Evolutionary conservation across 2,888 invertebrate species (phyloP).

Genomic region (Rapana venosa): DNA sequence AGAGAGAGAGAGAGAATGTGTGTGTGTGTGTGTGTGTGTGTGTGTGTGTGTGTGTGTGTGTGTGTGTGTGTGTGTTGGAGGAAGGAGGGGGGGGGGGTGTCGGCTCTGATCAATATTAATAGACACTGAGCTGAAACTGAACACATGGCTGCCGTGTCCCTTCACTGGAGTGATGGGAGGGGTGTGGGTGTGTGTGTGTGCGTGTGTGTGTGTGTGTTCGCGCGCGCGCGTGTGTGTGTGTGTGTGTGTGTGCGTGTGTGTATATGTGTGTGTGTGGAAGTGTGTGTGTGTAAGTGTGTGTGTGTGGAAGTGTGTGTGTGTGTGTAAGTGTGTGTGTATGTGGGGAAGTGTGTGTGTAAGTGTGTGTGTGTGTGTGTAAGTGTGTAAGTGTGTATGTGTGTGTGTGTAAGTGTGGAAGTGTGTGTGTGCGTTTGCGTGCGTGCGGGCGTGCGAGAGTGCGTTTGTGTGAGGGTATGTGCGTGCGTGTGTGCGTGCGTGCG

Average conservation of each 20-base stretch:
- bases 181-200: not conserved
- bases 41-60: too few relatives aligned
- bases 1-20: too few relatives aligned
- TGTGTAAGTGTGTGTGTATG: not conserved
- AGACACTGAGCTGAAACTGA: too few relatives aligned
- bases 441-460: not conserved
- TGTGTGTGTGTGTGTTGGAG: too few relatives aligned
- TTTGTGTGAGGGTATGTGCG: not conserved
- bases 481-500: not conserved
- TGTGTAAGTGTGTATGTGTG: not conserved
- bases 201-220: conserved; percentile 12
- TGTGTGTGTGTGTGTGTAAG: not conserved
- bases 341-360: not conserved
- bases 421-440: not conserved
- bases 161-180: too few relatives aligned
- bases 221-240: not conserved
- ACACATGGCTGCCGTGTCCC: too few relatives aligned
- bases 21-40: too few relatives aligned
- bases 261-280: not conserved
- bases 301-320: not conserved
- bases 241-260: not conserved
- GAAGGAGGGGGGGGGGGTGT: too few relatives aligned
- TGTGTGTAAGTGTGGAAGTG: not conserved
- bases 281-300: not conserved
- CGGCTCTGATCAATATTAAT: too few relatives aligned